Base-by-base conservation (phyloP, 2,113 vertebrate genomes). In the Brienomyrus brachyistius region DNA sequence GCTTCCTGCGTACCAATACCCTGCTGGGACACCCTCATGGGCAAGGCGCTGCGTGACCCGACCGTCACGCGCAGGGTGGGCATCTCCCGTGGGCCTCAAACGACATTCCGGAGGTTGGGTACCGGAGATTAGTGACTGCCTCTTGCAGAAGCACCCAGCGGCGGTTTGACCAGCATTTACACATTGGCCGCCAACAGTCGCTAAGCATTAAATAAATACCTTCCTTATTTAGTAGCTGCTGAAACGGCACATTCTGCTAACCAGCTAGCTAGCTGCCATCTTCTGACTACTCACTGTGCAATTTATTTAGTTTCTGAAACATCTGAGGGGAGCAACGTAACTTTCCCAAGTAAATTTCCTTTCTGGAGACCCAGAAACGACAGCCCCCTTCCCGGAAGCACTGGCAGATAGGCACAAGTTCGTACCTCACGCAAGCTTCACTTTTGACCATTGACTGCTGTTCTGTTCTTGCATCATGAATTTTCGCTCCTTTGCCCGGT, bases 1-100 rank as follows among this genome's bases (percentile, higher is more conserved):
- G 98, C 40, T 99, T 99, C 93, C 95, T 99, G 88, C 96, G 97
- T 59, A 99, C 98, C 6, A 99, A 99, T 96, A 99, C 98, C 0
- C 95, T 99, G 66, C 96, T 99, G 2, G 98, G 98, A 0, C 98
- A 99, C 93, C 93, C 96, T 99, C 92, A 99, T 99, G 98, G 98
- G 98, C 91, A 99, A 99, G 92, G 97, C 98, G 0, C 95, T 99
- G 83, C 93, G 97, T 2, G 98, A 99, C 94, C 98, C 98, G n/a
- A 99, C 98, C 0, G 98, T 99, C 91, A 99, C 98, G 3, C 97
- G 98, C 89, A 95, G 98, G 97, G 98, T 99, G 93, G 96, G 96
- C 84, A 35, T 11, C n/a, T 0, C 23, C 82, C 43, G 17, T 80
- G 4, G 74, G 35, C 3, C n/a, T 70, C 13, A 70, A 70, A 27